Evolutionary conservation across 2,113 vertebrate genomes (phyloP).

Genomic region (Gobiocypris rarus): DNA sequence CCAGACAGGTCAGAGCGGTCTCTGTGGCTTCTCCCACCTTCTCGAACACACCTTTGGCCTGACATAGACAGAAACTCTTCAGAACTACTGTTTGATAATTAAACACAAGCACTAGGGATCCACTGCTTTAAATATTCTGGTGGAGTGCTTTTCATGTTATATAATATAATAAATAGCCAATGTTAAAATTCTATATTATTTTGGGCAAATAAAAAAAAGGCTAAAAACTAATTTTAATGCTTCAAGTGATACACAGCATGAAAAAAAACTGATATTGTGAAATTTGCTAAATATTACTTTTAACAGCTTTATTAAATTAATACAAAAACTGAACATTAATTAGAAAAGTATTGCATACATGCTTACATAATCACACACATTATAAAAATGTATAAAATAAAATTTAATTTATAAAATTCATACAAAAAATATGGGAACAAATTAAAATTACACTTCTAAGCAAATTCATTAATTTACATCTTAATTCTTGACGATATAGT

Average conservation of each 20-base stretch:
- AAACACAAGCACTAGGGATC: background rate
- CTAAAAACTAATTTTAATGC: too few species aligned
- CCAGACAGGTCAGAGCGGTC: conserved; percentile 87
- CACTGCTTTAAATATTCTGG: background rate
- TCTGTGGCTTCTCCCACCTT: conserved; percentile 94
- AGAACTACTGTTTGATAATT: background rate
- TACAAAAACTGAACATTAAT: too few species aligned
- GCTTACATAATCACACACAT: too few species aligned
- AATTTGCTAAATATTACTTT: background rate
- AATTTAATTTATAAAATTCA: too few species aligned
- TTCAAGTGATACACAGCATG: background rate
- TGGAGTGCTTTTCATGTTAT: background rate
- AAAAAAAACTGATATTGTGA: background rate
- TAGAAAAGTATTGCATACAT: too few species aligned
- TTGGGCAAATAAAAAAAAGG: too few species aligned
- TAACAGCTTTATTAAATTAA: background rate
- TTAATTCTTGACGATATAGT: background rate
- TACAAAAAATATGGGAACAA: background rate
- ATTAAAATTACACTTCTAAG: background rate
- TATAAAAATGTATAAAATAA: too few species aligned
- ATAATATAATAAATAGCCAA: too few species aligned
- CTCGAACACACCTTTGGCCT: conserved; percentile 89
- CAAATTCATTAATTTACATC: background rate
- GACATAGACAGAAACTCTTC: background rate
- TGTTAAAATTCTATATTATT: too few species aligned